Evolutionary conservation across 2,888 invertebrate species (phyloP).

Genomic region (Incurvaria masculella): DNA sequence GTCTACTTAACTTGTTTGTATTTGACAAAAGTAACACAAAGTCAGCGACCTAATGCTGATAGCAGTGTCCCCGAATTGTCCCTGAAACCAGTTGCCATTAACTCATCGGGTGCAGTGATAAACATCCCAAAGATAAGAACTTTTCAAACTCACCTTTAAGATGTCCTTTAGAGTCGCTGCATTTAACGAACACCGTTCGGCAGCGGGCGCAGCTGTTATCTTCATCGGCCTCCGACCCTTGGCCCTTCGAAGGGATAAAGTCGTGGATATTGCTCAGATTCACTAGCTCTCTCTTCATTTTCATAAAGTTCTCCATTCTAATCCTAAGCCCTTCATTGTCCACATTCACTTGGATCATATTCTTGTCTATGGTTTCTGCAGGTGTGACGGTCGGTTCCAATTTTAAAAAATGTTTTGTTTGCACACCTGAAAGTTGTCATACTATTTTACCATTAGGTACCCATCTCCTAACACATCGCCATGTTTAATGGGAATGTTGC

Average conservation of each 20-base stretch:
- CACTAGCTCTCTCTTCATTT: slow-evolving; percentile 68
- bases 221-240: slow-evolving; percentile 29
- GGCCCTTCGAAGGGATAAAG: slow-evolving; percentile 53
- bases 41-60: too few species aligned
- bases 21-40: too few species aligned
- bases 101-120: too few species aligned
- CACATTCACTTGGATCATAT: slow-evolving; percentile 67
- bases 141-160: slow-evolving; percentile 70
- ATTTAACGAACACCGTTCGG: slow-evolving; percentile 66
- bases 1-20: too few species aligned
- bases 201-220: slow-evolving; percentile 71
- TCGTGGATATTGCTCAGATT: slow-evolving; percentile 72
- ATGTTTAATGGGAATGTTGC: too few species aligned
- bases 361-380: slow-evolving; percentile 27
- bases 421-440: too few species aligned
- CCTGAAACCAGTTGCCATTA: too few species aligned
- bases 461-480: too few species aligned
- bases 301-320: slow-evolving; percentile 71
- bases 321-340: slow-evolving; percentile 61
- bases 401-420: too few species aligned
- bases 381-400: background rate
- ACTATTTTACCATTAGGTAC: too few species aligned
- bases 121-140: too few species aligned
- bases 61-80: too few species aligned
- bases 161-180: slow-evolving; percentile 75